A percentile compares a stretch with the other conserved stretches of the same genome.
Evolutionary conservation across 2,113 vertebrate genomes (phyloP).

Genomic region (Zootoca vivipara): DNA sequence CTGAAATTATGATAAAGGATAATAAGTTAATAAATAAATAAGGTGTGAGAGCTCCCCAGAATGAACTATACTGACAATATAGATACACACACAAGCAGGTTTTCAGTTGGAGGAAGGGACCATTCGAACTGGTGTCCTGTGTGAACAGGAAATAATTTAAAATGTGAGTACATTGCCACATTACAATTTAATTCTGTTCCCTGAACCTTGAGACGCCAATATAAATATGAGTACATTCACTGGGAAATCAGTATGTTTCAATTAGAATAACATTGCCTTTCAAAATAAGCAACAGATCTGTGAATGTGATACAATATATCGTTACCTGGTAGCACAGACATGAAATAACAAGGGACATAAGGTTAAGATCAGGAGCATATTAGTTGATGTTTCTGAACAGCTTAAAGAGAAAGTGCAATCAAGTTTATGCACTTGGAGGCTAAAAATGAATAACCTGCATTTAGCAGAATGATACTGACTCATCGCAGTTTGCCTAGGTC

Average conservation of each 20-base stretch:
- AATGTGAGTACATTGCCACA: not conserved
- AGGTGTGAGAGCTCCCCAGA: too few species aligned
- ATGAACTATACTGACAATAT: too few species aligned
- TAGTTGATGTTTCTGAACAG: not conserved
- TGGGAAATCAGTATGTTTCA: conserved; percentile 24
- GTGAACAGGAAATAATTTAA: not conserved
- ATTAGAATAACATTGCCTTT: conserved; percentile 8
- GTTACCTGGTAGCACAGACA: not conserved
- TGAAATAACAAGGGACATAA: not conserved
- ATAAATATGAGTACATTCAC: not conserved
- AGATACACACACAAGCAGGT: too few species aligned
- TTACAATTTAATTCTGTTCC: conserved; percentile 8
- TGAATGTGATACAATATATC: not conserved
- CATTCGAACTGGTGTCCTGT: too few species aligned
- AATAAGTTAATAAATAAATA: too few species aligned
- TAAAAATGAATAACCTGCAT: not conserved
- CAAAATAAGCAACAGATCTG: not conserved
- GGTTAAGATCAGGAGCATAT: not conserved
- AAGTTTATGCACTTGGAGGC: not conserved
- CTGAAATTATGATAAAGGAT: too few species aligned
- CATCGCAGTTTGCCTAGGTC: not conserved
- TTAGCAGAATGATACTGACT: not conserved
- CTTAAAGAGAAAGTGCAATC: not conserved
- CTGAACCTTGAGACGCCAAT: conserved; percentile 1
- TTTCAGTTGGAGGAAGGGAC: too few species aligned